phyloP scores from a whole-genome alignment of 2,797 vertebrate genomes.

The Acrossocheilus fasciatus region DNA sequence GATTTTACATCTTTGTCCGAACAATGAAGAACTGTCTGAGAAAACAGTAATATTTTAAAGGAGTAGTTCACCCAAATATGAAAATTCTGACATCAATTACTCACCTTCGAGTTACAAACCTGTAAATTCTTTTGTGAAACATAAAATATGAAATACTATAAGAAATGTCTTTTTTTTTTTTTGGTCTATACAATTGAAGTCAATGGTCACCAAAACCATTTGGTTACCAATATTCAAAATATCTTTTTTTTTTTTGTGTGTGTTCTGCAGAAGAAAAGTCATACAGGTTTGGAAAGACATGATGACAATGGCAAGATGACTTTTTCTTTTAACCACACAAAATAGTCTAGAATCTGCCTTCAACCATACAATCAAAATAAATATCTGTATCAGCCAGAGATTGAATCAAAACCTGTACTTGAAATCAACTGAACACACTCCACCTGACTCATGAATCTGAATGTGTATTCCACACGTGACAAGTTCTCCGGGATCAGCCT shows the following conservation, averaged over 20 bases:
- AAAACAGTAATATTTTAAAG: too few species aligned
- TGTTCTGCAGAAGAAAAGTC: not conserved
- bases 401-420: not conserved
- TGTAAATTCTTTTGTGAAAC: too few species aligned
- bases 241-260: not conserved
- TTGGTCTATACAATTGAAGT: not conserved
- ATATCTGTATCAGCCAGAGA: not conserved
- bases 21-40: not conserved
- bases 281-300: not conserved
- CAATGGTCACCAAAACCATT: not conserved
- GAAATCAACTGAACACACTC: not conserved
- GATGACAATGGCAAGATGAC: not conserved
- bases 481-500: conserved; percentile 31
- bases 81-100: not conserved
- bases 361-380: not conserved
- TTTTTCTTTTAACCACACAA: not conserved
- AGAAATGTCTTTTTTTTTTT: not conserved
- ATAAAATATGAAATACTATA: not conserved
- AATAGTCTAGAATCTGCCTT: not conserved
- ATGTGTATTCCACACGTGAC: conserved; percentile 21
- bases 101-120: not conserved
- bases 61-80: not conserved
- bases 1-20: not conserved
- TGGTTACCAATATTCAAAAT: not conserved
- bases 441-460: not conserved